These are phyloP conservation scores for Microtus obscurus DNA, from an alignment of 2,797 vertebrate species.

Conservation along the genomic window DNA sequence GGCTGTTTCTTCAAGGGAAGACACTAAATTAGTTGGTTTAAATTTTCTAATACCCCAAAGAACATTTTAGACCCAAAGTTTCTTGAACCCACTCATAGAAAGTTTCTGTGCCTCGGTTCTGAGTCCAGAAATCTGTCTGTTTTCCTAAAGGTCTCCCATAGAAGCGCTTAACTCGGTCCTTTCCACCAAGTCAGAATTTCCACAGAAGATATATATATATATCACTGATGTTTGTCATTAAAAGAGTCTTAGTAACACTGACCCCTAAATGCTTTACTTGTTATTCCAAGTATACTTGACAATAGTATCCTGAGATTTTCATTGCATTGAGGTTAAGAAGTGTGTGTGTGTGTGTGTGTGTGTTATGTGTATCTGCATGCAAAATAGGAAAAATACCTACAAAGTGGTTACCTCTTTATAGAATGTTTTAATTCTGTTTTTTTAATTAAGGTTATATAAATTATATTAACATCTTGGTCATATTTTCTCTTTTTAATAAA, in stretches of 20 bases:
- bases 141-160: neutral
- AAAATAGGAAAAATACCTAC: neutral
- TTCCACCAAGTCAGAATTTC: neutral
- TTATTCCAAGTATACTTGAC: neutral
- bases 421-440: neutral
- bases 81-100: neutral
- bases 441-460: slow-evolving; percentile 23
- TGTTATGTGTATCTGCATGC: neutral
- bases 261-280: slow-evolving; percentile 14
- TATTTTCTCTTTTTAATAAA: slow-evolving; percentile 13
- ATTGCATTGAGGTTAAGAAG: neutral
- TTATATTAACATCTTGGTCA: slow-evolving; percentile 35
- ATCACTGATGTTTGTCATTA: neutral
- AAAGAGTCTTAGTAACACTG: neutral
- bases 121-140: neutral
- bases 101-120: neutral
- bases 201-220: neutral
- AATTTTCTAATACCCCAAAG: neutral
- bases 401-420: neutral
- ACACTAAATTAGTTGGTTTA: neutral
- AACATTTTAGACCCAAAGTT: neutral
- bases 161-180: neutral
- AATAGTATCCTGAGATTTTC: neutral
- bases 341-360: neutral
- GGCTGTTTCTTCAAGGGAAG: neutral